A percentile compares a stretch with the other conserved stretches of the same genome.
Conservation (phyloP, 2,888 invertebrate species). For the Zygaena filipendulae region DNA sequence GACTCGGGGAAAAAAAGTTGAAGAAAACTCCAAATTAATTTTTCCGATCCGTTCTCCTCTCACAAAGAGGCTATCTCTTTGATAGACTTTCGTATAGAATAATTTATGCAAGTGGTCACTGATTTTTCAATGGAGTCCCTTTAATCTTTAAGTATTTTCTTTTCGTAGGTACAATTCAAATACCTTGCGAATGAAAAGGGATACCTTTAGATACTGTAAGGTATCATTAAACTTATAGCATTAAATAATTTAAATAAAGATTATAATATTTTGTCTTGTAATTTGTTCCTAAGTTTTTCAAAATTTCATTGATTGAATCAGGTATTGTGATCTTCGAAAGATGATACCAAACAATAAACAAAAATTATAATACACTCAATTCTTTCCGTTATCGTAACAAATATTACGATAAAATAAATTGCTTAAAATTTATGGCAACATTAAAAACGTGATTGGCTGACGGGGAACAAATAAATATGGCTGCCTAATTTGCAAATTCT, state of each 20-base stretch:
- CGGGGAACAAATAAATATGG: slow-evolving; percentile 31
- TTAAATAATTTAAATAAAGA: too few relatives aligned
- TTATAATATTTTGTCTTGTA: too few relatives aligned
- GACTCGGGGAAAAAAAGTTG: slow-evolving; percentile 22
- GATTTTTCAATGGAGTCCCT: slow-evolving; percentile 32
- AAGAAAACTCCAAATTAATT: slow-evolving; percentile 54
- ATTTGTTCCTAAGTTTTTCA: too few relatives aligned
- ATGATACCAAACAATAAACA: too few relatives aligned
- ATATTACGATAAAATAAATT: too few relatives aligned
- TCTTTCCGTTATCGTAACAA: too few relatives aligned
- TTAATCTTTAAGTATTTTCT: slow-evolving; percentile 50
- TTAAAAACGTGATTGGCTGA: slow-evolving; percentile 14
- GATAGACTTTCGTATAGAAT: slow-evolving; percentile 46
- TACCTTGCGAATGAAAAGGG: slow-evolving; percentile 17
- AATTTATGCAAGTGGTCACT: slow-evolving; percentile 67
- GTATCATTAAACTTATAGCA: slow-evolving; percentile 8
- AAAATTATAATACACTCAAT: too few relatives aligned
- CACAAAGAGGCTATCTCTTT: slow-evolving; percentile 49
- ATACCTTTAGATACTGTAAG: slow-evolving; percentile 11
- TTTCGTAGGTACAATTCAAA: slow-evolving; percentile 18
- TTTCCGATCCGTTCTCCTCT: slow-evolving; percentile 40
- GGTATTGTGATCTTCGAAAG: too few relatives aligned
- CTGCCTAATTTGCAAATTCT: slow-evolving; percentile 39
- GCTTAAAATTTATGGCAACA: too few relatives aligned
- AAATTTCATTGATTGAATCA: too few relatives aligned